phyloP scores from a whole-genome alignment of 2,113 vertebrate genomes.

The Amia ocellicauda region DNA sequence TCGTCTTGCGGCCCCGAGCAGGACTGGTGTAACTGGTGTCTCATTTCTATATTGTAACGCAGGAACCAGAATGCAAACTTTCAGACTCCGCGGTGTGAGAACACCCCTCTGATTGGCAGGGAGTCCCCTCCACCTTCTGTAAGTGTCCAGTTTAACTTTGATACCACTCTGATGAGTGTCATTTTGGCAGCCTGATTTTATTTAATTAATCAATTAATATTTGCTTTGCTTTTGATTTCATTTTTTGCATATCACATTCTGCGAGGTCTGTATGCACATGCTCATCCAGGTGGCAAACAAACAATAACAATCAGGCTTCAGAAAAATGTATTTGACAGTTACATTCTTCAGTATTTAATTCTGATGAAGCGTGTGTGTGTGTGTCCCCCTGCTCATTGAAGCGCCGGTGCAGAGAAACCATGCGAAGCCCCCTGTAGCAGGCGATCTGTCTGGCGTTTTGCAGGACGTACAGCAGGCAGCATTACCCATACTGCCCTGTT shows the following conservation, averaged over 20 bases:
- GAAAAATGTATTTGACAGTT: no score
- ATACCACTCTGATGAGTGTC: constrained; percentile 39
- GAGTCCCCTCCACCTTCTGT: constrained; percentile 97
- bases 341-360: constrained; percentile 1
- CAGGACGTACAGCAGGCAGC: no score
- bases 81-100: constrained; percentile 97
- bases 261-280: not conserved
- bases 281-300: not conserved
- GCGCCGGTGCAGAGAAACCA: not conserved
- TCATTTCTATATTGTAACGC: constrained; percentile 49
- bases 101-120: constrained; percentile 94
- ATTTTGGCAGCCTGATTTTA: constrained; percentile 65
- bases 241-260: not conserved
- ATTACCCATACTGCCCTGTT: no score
- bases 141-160: constrained; percentile 58
- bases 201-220: no score
- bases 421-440: no score
- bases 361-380: not conserved
- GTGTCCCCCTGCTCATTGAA: constrained; percentile 35
- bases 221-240: not conserved
- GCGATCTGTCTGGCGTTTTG: no score
- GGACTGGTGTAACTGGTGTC: constrained; percentile 40
- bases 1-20: not conserved
- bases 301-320: no score
- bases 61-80: constrained; percentile 98